Percentiles rank a stretch among this genome's conserved stretches.
Conservation (phyloP, 30 jellyfish, hydroid and myxozoan genomes). For the Rhopilema esculentum region DNA sequence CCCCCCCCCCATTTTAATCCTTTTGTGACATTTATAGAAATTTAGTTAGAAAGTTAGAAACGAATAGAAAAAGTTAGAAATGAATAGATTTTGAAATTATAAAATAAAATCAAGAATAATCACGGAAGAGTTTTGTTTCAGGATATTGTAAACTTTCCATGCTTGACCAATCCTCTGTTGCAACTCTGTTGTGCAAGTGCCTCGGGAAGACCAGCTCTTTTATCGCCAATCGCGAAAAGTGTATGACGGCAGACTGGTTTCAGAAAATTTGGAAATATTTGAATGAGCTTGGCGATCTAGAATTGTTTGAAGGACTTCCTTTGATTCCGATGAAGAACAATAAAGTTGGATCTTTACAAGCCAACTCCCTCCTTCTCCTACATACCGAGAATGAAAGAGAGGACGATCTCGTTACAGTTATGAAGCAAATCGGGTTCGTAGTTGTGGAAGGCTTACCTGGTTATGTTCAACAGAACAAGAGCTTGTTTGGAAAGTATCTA, state of each 20-base stretch:
- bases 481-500: not conserved
- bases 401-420: not conserved
- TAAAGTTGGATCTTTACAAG: not conserved
- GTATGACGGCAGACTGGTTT: no score
- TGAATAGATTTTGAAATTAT: no score
- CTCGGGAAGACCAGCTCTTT: not conserved
- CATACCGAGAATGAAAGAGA: not conserved
- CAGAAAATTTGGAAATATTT: constrained; percentile 43
- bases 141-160: constrained; percentile 26
- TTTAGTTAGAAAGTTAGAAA: no score
- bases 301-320: constrained; percentile 65
- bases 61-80: no score
- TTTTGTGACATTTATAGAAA: no score
- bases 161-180: constrained; percentile 19
- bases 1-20: no score
- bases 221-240: no score
- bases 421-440: constrained; percentile 4
- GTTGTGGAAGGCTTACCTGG: constrained; percentile 12
- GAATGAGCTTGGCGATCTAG: not conserved
- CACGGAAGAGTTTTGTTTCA: not conserved
- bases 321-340: constrained; percentile 42
- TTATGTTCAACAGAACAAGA: constrained; percentile 12
- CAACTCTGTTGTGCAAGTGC: not conserved
- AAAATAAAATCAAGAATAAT: not conserved
- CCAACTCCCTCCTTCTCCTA: not conserved